A percentile compares a stretch with the other conserved stretches of the same genome.
These are phyloP conservation scores for Actenoides hombroni DNA, from an alignment of 2,113 vertebrate species.

Conservation along the genomic window DNA sequence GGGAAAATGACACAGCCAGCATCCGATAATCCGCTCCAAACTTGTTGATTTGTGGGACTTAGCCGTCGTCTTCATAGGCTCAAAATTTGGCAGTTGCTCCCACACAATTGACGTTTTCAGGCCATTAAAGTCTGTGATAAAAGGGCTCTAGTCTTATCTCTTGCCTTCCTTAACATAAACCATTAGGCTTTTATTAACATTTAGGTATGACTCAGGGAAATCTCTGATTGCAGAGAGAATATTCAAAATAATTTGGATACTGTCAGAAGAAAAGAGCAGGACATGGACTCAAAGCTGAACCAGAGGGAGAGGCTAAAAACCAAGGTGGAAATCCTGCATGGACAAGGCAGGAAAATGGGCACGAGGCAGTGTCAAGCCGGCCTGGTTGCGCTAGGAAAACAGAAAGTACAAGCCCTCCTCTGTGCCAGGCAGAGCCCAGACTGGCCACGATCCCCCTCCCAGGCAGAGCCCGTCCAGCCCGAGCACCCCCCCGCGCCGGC, in stretches of 20 bases:
- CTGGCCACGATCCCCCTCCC: background rate
- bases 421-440: background rate
- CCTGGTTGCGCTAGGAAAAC: background rate
- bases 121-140: conserved; percentile 72
- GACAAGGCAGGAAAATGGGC: fast-evolving
- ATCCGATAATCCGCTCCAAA: conserved; percentile 58
- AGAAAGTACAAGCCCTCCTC: background rate
- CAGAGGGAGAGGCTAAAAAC: background rate
- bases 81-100: conserved; percentile 58
- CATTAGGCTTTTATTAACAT: conserved; percentile 54
- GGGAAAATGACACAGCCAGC: conserved; percentile 65
- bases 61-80: conserved; percentile 38
- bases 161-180: conserved; percentile 66
- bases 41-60: conserved; percentile 58
- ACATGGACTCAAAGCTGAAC: background rate
- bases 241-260: background rate
- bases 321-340: fast-evolving
- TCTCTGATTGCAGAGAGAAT: background rate
- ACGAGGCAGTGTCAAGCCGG: background rate
- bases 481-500: background rate
- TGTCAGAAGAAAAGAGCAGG: background rate
- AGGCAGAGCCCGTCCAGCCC: background rate
- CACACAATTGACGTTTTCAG: conserved; percentile 65
- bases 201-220: conserved; percentile 48
- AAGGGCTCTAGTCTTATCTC: conserved; percentile 55